These are phyloP conservation scores for Halocynthia roretzi DNA, from an alignment of 23 tunicate genomes.

Conservation along the genomic window DNA sequence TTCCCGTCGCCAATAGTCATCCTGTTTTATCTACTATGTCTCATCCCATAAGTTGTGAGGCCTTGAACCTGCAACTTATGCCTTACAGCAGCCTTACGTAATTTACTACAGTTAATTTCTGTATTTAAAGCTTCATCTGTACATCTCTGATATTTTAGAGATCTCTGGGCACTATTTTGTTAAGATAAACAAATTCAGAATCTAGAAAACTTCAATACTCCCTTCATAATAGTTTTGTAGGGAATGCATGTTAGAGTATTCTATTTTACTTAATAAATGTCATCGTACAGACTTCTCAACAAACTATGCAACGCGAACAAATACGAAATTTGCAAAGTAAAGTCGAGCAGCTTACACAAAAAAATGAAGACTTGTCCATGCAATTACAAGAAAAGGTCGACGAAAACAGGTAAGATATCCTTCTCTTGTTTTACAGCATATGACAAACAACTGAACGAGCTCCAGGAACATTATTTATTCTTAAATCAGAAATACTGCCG, in stretches of 20 bases:
- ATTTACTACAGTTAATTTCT: no score
- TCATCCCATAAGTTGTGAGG: no score
- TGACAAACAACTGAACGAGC: neutral
- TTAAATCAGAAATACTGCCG: neutral
- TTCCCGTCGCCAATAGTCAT: neutral
- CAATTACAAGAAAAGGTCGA: slow-evolving; percentile 48
- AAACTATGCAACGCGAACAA: slow-evolving; percentile 28
- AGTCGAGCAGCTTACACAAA: slow-evolving; percentile 42
- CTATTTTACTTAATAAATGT: neutral
- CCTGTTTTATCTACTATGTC: no score
- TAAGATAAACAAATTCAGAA: no score
- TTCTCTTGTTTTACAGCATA: neutral
- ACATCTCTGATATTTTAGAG: no score
- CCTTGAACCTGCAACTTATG: no score
- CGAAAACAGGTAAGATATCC: slow-evolving; percentile 34
- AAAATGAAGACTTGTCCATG: slow-evolving; percentile 63
- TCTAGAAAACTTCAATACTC: no score
- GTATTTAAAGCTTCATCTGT: no score
- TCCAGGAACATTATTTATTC: neutral
- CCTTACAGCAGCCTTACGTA: no score
- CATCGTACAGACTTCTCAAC: slow-evolving; percentile 34
- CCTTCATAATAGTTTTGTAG: no score
- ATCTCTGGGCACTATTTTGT: no score
- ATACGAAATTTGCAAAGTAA: slow-evolving; percentile 29
- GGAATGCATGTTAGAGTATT: no score